These are phyloP conservation scores for Schrankia costaestrigalis DNA, from an alignment of 2,888 invertebrate species.

Conservation along the genomic window DNA sequence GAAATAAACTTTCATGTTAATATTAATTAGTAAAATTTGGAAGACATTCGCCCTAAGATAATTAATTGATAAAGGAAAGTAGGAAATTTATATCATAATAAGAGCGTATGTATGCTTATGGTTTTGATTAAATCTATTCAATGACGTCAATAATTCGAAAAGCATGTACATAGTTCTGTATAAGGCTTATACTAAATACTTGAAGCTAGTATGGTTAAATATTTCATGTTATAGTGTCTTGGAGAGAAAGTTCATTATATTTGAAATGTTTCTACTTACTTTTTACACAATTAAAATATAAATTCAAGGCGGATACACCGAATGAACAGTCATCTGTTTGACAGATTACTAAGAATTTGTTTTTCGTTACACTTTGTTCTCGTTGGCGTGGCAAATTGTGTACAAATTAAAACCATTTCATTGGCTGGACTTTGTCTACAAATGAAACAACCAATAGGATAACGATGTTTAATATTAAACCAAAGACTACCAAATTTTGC, in stretches of 20 bases:
- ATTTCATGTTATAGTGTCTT: too few species aligned
- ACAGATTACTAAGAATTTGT: slow-evolving; percentile 60
- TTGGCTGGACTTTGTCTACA: neutral
- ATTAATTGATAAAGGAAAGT: too few species aligned
- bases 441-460: slow-evolving; percentile 10
- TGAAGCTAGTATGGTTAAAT: slow-evolving; percentile 14
- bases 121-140: slow-evolving; percentile 62
- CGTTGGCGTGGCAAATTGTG: slow-evolving; percentile 42
- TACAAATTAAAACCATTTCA: slow-evolving; percentile 1
- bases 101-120: slow-evolving; percentile 36
- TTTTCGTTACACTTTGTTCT: slow-evolving; percentile 47
- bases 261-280: slow-evolving; percentile 54
- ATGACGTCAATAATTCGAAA: slow-evolving; percentile 69
- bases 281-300: slow-evolving; percentile 47
- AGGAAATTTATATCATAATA: too few species aligned
- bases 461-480: too few species aligned
- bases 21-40: too few species aligned
- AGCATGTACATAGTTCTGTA: slow-evolving; percentile 26
- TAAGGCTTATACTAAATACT: slow-evolving; percentile 16
- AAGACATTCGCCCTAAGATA: too few species aligned
- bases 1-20: too few species aligned
- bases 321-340: slow-evolving; percentile 74
- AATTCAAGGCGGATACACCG: slow-evolving; percentile 67
- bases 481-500: too few species aligned
- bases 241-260: too few species aligned